phyloP scores from a whole-genome alignment of 2,888 invertebrate species.

The Margaritifera margaritifera region DNA sequence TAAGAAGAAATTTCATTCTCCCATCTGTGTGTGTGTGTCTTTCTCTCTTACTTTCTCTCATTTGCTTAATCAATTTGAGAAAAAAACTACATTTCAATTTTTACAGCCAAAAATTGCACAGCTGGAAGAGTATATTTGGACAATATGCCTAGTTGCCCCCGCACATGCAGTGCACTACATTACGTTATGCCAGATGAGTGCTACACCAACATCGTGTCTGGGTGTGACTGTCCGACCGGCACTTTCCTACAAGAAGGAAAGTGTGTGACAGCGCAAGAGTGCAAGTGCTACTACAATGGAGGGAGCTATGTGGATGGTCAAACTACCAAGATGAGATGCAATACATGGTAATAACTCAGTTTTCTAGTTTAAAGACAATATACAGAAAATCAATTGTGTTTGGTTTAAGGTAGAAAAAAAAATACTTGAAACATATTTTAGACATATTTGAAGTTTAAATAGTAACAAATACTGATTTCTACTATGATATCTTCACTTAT shows the following conservation, averaged over 20 bases:
- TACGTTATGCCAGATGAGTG: slow-evolving; percentile 10
- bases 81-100: too few species aligned
- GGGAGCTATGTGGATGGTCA: slow-evolving; percentile 41
- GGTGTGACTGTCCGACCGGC: slow-evolving; percentile 89
- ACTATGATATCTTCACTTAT: slow-evolving; percentile 9
- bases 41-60: too few species aligned
- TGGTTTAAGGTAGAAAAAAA: too few species aligned
- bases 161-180: slow-evolving; percentile 23
- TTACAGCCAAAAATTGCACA: slow-evolving; percentile 30
- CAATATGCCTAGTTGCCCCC: slow-evolving; percentile 21
- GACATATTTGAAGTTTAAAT: too few species aligned
- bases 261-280: slow-evolving; percentile 50
- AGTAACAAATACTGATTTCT: too few species aligned
- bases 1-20: too few species aligned
- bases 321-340: slow-evolving; percentile 52
- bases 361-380: background rate
- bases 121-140: slow-evolving; percentile 19
- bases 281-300: slow-evolving; percentile 54
- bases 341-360: slow-evolving; percentile 49
- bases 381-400: too few species aligned
- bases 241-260: slow-evolving; percentile 74
- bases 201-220: slow-evolving; percentile 78
- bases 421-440: too few species aligned
- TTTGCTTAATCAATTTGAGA: too few species aligned
- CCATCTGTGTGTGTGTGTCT: too few species aligned